Evolutionary conservation across 2,888 invertebrate genomes (phyloP), one percentile per base, ranked within the genome.

Genomic region (Aleiodes alternator): DNA sequence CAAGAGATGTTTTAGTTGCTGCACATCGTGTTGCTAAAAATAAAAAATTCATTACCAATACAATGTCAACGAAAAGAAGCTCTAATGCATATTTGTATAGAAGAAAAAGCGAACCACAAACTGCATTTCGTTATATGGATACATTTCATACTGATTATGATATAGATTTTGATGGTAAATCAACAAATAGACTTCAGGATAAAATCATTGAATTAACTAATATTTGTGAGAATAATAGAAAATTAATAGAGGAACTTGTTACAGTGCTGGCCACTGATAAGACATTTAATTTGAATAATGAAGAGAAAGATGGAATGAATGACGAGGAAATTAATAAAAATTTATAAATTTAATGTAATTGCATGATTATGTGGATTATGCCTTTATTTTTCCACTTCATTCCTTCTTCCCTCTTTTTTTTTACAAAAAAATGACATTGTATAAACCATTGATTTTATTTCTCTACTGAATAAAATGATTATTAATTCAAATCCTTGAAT

Each of bases 21-120:
- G 96, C 96, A 9, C 94, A 96, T 85, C 95, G 96, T 82, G 94
- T 96, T 61, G 96, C 95, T 0, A 95, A 95, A 85, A 93, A 93
- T 90, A 91, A 95, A 57, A 95, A 95, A 85, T 80, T 77, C 31
- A 51, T 76, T 6, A 12, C 64, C 0, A 71, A 74, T 29, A 82
- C 83, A 4, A 29, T 80, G 23, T 80, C 79, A 48, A 82, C 83
- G 57, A 85, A 87, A 48, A 83, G 84, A 29, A 84, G 83, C 76
- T 84, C 80, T 73, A 83, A 80, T 71, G 79, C 82, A 0, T 68
- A 79, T n/a, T 82, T 81, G 56, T 81, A 79, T 16, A 83, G 80
- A 64, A 66, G 83, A 0, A 87, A 84, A 34, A 82, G 80, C 56
- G 85, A 86, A 7, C 73, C 79, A 0, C 83, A 81, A 14, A 77